Percentiles rank a stretch among this genome's conserved stretches.
Conservation (phyloP, 2,797 vertebrate species). For the Peromyscus eremicus region DNA sequence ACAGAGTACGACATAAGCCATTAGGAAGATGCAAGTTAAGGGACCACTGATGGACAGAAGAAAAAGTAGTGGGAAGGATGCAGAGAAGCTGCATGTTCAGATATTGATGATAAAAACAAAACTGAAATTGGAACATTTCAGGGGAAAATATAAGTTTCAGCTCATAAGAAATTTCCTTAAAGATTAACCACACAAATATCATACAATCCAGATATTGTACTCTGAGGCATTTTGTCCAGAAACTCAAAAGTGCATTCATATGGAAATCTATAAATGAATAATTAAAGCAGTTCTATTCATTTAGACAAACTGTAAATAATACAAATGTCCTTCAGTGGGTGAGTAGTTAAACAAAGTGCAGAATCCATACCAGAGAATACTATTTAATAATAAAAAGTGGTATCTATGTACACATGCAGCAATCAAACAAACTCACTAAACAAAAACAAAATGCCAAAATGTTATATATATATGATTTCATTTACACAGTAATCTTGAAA, state of each 20-base stretch:
- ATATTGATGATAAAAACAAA: not conserved
- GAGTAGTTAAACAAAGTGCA: not conserved
- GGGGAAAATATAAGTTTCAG: not conserved
- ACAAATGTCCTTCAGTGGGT: not conserved
- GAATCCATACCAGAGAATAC: not conserved
- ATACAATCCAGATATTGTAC: not conserved
- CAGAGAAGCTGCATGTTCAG: not conserved
- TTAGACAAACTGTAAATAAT: slow-evolving; percentile 35
- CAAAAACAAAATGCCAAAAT: not conserved
- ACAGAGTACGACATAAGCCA: not conserved
- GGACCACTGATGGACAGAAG: not conserved
- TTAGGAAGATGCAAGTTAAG: not conserved
- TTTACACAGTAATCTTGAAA: not conserved
- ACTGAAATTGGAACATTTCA: not conserved
- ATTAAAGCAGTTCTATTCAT: not conserved
- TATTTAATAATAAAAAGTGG: not conserved
- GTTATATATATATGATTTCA: not conserved
- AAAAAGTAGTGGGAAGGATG: not conserved
- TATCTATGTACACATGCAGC: not conserved
- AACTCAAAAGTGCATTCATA: slow-evolving; percentile 4
- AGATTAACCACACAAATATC: not conserved
- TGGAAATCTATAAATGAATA: slow-evolving; percentile 9
- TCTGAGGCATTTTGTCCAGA: not conserved
- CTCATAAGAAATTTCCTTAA: slow-evolving; percentile 13
- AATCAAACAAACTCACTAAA: not conserved